phyloP scores from a whole-genome alignment of 2,797 vertebrate genomes.

The Chrosomus eos region DNA sequence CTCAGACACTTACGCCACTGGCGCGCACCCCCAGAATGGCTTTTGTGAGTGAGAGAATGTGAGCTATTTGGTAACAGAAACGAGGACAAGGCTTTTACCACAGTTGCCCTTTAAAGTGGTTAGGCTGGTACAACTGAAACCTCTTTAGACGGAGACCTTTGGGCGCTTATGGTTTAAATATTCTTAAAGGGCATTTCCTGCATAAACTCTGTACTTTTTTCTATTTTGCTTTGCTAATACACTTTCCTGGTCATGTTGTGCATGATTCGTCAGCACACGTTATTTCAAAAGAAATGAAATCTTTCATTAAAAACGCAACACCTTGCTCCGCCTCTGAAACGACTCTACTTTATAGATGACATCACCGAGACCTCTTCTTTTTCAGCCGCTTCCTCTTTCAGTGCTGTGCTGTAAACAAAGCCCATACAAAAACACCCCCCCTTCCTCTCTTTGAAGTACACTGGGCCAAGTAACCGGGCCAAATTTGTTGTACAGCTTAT shows the following conservation, averaged over 20 bases:
- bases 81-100: slow-evolving; percentile 53
- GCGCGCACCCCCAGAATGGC: slow-evolving; percentile 50
- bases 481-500: background rate
- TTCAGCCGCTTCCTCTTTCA: background rate
- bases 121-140: slow-evolving; percentile 60
- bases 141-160: slow-evolving; percentile 52
- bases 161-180: slow-evolving; percentile 57
- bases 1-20: background rate
- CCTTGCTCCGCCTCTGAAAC: background rate
- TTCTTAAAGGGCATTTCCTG: slow-evolving; percentile 60
- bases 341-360: background rate
- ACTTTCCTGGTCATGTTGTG: background rate
- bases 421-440: slow-evolving; percentile 1
- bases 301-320: background rate
- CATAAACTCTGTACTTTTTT: slow-evolving; percentile 34
- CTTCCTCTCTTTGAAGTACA: slow-evolving; percentile 2
- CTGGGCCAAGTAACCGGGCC: background rate
- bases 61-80: slow-evolving; percentile 63
- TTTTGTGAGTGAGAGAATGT: slow-evolving; percentile 59
- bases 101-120: slow-evolving; percentile 72
- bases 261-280: background rate
- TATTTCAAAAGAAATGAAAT: background rate
- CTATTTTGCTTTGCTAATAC: background rate
- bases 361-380: background rate
- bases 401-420: background rate